Conservation (phyloP, 2,888 invertebrate genomes). For the Dorcus hopei region DNA sequence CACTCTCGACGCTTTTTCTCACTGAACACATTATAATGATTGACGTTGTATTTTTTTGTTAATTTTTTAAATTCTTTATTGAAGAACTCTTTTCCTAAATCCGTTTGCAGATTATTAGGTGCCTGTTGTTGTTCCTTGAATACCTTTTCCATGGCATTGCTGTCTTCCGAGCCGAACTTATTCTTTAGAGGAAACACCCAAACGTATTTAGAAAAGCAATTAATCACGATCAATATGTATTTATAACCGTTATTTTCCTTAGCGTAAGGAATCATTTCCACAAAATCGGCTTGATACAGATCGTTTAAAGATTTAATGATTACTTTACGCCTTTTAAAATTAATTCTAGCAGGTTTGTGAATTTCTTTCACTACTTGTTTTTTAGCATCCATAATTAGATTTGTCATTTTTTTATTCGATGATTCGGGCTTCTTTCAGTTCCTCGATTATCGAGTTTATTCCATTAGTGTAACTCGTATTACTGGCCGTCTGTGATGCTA, state of each 20-base stretch:
- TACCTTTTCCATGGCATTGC: conserved; percentile 27
- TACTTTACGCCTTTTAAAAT: conserved; percentile 36
- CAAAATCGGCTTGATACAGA: conserved; percentile 46
- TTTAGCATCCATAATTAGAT: too few species aligned
- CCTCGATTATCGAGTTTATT: conserved; percentile 5
- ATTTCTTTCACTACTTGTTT: conserved; percentile 8
- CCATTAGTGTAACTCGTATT: conserved; percentile 1
- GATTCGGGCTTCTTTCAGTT: neutral
- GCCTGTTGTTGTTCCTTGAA: neutral
- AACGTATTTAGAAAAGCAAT: conserved; percentile 41
- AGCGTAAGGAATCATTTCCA: conserved; percentile 37
- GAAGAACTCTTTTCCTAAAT: conserved; percentile 33
- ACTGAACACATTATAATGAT: conserved; percentile 16
- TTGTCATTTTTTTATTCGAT: too few species aligned
- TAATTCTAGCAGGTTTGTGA: conserved; percentile 34
- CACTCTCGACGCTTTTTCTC: too few species aligned
- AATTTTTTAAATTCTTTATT: conserved; percentile 28
- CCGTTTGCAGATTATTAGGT: conserved; percentile 31
- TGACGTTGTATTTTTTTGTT: conserved; percentile 24
- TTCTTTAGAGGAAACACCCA: conserved; percentile 37
- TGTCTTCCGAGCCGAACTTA: conserved; percentile 32
- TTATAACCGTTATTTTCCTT: conserved; percentile 33
- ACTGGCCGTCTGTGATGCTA: neutral
- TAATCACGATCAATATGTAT: conserved; percentile 38
- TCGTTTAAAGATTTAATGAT: conserved; percentile 40